Evolutionary conservation across 2,797 vertebrate genomes (phyloP), one percentile per base, ranked within the genome.

Genomic region (Phyllotis vaccarum): DNA sequence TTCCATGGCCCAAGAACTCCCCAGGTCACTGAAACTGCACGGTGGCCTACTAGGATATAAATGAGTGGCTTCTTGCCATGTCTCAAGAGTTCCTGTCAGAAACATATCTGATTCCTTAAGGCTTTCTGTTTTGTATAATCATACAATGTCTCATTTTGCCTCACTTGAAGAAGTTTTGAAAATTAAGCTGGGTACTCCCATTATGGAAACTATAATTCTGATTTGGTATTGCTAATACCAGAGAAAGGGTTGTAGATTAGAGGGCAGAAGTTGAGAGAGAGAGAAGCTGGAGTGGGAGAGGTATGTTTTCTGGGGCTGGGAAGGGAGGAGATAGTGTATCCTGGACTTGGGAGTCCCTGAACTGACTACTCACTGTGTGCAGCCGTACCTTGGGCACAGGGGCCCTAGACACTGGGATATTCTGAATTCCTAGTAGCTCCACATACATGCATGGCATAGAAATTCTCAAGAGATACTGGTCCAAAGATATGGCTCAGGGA

Each of bases 1-100:
- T 21, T 29, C 31, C 8, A 14, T 12, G 8, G 12, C 22, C 46
- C n/a, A 3, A 4, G 40, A 40, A 40, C 21, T 68, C 5, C 3
- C 49, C 22, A 40, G 27, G 40, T 62, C 54, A 81, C n/a, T 34
- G 34, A 37, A 27, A n/a, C 6, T 52, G 6, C 11, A 75, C 29
- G 3, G 21, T 46, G 7, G n/a, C n/a, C 56, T 13, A 60, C 16
- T 43, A 3, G 0, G 4, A 1, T 29, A 66, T 0, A 9, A 19
- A 0, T 46, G n/a, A 34, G 21, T 11, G 16, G 10, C 60, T 22
- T 19, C 37, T 34, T 5, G 24, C 14, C 14, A 8, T 9, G 3
- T 31, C 11, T 11, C 11, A 2, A 14, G 10, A 56, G 14, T 29
- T 80, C 54, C 31, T 17, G 4, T 6, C 9, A 37, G 24, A 62